These are phyloP conservation scores for Columbina picui DNA, from an alignment of 2,113 vertebrate species.

Conservation along the genomic window DNA sequence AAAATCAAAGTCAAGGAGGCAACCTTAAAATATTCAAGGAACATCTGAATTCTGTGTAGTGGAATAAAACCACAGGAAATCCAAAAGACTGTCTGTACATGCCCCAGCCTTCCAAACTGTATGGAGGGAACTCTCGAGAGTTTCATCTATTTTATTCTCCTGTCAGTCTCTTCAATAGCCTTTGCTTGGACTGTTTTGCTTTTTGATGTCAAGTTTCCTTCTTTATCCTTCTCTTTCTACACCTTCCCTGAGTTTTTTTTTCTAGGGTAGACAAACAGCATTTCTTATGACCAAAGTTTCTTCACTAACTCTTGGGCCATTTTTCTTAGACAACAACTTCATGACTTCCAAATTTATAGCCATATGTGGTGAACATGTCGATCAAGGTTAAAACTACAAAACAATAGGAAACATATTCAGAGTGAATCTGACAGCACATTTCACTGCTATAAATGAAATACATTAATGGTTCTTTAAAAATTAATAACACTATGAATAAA, in stretches of 20 bases:
- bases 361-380: not conserved
- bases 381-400: slow-evolving; percentile 6
- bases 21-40: not conserved
- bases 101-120: not conserved
- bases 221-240: not conserved
- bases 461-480: slow-evolving; percentile 34
- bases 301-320: not conserved
- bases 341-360: not conserved
- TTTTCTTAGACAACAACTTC: not conserved
- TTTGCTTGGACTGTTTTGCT: not conserved
- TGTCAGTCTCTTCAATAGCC: not conserved
- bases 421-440: not conserved
- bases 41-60: not conserved
- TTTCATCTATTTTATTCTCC: not conserved
- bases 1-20: not conserved
- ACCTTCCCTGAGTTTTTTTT: not conserved
- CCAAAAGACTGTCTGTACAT: not conserved
- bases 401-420: not conserved
- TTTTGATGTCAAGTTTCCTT: not conserved
- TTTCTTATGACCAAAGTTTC: not conserved
- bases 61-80: not conserved
- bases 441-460: slow-evolving; percentile 14
- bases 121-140: not conserved
- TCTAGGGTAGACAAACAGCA: not conserved
- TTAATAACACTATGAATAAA: slow-evolving; percentile 46